Percentiles rank a stretch among this genome's conserved stretches.
Conservation (phyloP, 2,113 vertebrate species). For the Atractosteus spatula region DNA sequence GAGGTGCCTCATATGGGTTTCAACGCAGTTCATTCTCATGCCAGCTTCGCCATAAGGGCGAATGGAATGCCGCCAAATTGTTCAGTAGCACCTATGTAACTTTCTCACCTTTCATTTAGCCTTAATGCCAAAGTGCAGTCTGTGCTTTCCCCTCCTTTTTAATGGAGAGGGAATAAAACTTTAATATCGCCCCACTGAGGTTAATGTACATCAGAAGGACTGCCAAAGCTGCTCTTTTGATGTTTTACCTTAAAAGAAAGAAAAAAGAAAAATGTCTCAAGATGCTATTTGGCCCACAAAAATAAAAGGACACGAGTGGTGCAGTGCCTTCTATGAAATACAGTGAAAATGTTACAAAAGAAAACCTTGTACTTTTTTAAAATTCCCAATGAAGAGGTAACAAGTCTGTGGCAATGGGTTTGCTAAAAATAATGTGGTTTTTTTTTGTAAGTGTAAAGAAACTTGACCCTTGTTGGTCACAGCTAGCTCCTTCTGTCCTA, state of each 20-base stretch:
- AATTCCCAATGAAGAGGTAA: too few relatives aligned
- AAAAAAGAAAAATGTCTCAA: slow-evolving; percentile 23
- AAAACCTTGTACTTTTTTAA: too few relatives aligned
- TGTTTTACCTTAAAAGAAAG: slow-evolving; percentile 32
- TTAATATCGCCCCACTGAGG: slow-evolving; percentile 24
- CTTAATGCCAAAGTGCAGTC: slow-evolving; percentile 14
- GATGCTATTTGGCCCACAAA: slow-evolving; percentile 20
- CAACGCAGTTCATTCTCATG: slow-evolving; percentile 49
- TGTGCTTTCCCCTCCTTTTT: slow-evolving; percentile 39
- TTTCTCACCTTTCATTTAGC: slow-evolving; percentile 29
- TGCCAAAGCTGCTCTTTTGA: slow-evolving; percentile 40
- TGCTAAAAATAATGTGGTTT: too few relatives aligned
- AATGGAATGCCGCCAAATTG: slow-evolving; percentile 38
- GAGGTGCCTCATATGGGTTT: slow-evolving; percentile 32
- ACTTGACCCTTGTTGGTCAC: too few relatives aligned
- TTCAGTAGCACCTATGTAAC: slow-evolving; percentile 57
- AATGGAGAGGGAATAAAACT: slow-evolving; percentile 49
- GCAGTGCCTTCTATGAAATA: slow-evolving; percentile 28
- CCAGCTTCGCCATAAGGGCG: slow-evolving; percentile 17
- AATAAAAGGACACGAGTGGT: slow-evolving; percentile 13
- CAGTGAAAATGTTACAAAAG: too few relatives aligned
- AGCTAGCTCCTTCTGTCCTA: too few relatives aligned
- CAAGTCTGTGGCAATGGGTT: too few relatives aligned
- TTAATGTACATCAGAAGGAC: not conserved
- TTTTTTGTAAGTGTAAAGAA: too few relatives aligned